Base-by-base conservation (phyloP, 2,113 vertebrate species). In the Burhinus bistriatus region DNA sequence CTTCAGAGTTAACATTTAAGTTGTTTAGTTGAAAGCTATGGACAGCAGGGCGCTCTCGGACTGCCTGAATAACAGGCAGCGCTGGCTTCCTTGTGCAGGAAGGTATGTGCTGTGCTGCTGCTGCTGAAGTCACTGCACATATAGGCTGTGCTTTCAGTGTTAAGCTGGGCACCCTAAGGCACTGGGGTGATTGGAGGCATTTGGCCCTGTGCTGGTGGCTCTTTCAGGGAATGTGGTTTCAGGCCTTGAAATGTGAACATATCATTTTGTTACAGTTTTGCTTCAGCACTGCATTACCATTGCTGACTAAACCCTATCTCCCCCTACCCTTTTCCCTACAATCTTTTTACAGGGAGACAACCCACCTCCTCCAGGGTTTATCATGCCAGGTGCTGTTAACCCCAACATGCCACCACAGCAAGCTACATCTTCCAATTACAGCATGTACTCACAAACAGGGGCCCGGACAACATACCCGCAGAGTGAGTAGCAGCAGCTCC, bases 271-370 rank as follows among this genome's bases (percentile, higher is more conserved):
- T 80, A 27, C 42, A 75, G 54, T 45, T 89, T 44, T 58, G 45
- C 32, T 66, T 62, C 72, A 54, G 27, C 32, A 11, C 72, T 76
- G 55, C 15, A 2, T 85, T 94, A 23, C 88, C 11, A 1, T 22
- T 83, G 10, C 75, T 38, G 44, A 82, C 61, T 64, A 76, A 91
- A 59, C 64, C 26, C 77, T 90, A 38, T 72, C 61, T 72, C n/a
- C 42, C 34, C 29, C 29, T 57, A 8, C 54, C 45, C 21, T 89
- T 95, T 95, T 84, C 76, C 52, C 62, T 72, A 42, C 82, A 19
- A 94, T 94, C 30, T 96, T 49, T 95, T 93, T 32, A 30, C 97
- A 99, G 99, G 97, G 95, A 73, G 99, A 99, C 66, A 98, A 98
- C 47, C 98, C 98, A 32, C 94, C 98, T 49, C 98, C 98, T 95